These are phyloP conservation scores for Atethmia centrago DNA, from an alignment of 2,888 invertebrate species.

Conservation along the genomic window DNA sequence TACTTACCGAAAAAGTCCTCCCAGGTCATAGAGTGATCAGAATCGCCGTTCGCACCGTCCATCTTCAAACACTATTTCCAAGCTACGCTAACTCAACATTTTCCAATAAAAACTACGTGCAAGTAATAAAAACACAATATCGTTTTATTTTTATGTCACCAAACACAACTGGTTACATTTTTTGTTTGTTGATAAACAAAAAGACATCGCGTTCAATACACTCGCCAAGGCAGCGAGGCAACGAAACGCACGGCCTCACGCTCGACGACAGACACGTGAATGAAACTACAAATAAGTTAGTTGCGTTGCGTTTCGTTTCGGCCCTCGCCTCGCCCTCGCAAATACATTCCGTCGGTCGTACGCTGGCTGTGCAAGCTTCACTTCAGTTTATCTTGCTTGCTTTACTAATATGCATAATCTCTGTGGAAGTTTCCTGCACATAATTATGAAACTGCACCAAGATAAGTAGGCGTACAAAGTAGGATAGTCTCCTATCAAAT, in stretches of 20 bases:
- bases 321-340: slow-evolving; percentile 23
- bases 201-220: slow-evolving; percentile 77
- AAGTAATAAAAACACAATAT: slow-evolving; percentile 68
- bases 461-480: slow-evolving; percentile 35
- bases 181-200: slow-evolving; percentile 86
- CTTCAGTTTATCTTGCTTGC: slow-evolving; percentile 52
- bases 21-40: slow-evolving; percentile 93
- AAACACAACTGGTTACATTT: slow-evolving; percentile 70
- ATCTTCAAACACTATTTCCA: slow-evolving; percentile 81
- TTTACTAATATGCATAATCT: slow-evolving; percentile 47
- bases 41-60: slow-evolving; percentile 91
- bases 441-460: slow-evolving; percentile 44
- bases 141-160: slow-evolving; percentile 72
- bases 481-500: slow-evolving; percentile 39
- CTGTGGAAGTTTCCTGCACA: slow-evolving; percentile 51
- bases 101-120: slow-evolving; percentile 53
- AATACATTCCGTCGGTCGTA: slow-evolving; percentile 19
- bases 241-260: slow-evolving; percentile 72
- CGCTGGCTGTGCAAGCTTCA: slow-evolving; percentile 28
- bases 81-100: slow-evolving; percentile 76
- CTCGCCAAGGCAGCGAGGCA: slow-evolving; percentile 66
- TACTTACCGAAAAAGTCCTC: slow-evolving; percentile 93
- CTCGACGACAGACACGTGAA: slow-evolving; percentile 76
- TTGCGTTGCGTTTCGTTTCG: slow-evolving; percentile 45
- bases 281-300: slow-evolving; percentile 72